A percentile compares a stretch with the other conserved stretches of the same genome.
These are phyloP conservation scores for Temnothorax longispinosus DNA, from an alignment of 1,140 invertebrate species.

Conservation along the genomic window DNA sequence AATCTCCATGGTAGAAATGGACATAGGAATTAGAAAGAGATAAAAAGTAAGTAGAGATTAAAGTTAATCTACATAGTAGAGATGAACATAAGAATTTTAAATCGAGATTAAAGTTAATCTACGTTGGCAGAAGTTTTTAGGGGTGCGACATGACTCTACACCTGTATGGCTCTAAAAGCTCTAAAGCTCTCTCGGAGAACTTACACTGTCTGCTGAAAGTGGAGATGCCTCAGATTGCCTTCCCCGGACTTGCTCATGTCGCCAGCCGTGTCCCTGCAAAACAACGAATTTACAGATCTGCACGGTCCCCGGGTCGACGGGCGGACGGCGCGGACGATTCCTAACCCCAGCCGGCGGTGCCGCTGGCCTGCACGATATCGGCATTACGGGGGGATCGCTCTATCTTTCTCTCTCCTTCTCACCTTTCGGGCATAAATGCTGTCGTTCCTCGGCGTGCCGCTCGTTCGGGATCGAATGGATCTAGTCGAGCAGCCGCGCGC, in stretches of 20 bases:
- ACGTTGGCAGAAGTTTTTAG: too few species aligned
- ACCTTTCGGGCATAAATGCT: conserved; percentile 72
- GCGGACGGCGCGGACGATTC: conserved; percentile 27
- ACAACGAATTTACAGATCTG: not conserved
- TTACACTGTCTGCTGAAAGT: conserved; percentile 80
- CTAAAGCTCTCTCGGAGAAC: conserved; percentile 30
- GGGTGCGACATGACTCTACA: not conserved
- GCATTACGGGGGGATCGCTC: conserved; percentile 15
- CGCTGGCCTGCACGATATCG: not conserved
- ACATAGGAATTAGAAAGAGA: too few species aligned
- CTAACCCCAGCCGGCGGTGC: conserved; percentile 71
- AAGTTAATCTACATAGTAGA: too few species aligned
- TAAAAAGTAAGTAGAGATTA: too few species aligned
- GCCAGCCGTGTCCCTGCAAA: conserved; percentile 52
- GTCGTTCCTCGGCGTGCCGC: not conserved
- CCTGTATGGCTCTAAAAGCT: not conserved
- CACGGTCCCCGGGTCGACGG: not conserved
- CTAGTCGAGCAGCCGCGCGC: not conserved
- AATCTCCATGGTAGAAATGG: too few species aligned
- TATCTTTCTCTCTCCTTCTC: not conserved
- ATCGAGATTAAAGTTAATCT: too few species aligned
- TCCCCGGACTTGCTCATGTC: conserved; percentile 80
- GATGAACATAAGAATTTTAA: too few species aligned
- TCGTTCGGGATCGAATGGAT: not conserved
- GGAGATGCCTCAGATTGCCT: conserved; percentile 71